Evolutionary conservation across 2,113 vertebrate genomes (phyloP).

Genomic region (Sphyrna mokarran): DNA sequence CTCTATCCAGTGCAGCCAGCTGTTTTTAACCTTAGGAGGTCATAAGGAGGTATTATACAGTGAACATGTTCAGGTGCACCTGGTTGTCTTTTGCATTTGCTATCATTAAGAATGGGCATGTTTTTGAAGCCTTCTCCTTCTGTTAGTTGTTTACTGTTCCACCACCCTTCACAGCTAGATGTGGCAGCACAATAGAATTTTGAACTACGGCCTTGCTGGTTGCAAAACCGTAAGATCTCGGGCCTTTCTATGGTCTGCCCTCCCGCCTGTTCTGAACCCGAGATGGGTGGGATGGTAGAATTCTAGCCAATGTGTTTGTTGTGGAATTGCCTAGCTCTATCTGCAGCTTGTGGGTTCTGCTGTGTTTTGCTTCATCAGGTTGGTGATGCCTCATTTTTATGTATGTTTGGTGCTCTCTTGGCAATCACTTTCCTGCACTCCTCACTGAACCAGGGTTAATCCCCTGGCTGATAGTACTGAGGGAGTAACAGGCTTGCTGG

Average conservation of each 20-base stretch:
- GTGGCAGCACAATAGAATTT: background rate
- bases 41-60: background rate
- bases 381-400: background rate
- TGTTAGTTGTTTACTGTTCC: background rate
- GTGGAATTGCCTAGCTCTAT: background rate
- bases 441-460: background rate
- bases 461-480: background rate
- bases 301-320: background rate
- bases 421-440: background rate
- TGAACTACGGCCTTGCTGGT: background rate
- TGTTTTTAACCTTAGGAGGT: background rate
- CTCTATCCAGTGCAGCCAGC: background rate
- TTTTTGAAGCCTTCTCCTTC: background rate
- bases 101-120: background rate
- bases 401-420: background rate
- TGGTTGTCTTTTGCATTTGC: constrained; percentile 2
- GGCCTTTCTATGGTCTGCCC: too few relatives aligned
- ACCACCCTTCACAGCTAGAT: background rate
- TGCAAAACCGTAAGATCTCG: too few relatives aligned
- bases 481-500: background rate
- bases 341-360: background rate
- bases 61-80: background rate
- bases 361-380: background rate
- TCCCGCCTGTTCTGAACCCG: too few relatives aligned
- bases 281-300: too few relatives aligned